These are phyloP conservation scores for Elmis aenea DNA, from an alignment of 2,888 invertebrate species.

Conservation along the genomic window DNA sequence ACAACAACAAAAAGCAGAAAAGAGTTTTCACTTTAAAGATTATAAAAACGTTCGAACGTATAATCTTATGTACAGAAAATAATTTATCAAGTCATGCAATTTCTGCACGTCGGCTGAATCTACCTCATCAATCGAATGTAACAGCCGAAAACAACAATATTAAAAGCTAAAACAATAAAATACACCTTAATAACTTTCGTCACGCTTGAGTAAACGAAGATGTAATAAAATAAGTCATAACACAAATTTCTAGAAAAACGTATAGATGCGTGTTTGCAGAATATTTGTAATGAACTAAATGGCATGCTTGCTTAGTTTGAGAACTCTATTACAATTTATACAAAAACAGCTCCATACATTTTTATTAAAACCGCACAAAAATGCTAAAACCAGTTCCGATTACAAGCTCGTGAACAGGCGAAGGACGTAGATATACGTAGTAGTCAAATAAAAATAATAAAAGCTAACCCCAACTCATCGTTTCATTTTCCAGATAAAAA, in stretches of 20 bases:
- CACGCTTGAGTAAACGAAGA: background rate
- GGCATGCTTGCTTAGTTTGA: constrained; percentile 17
- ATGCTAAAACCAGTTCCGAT: background rate
- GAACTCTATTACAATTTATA: constrained; percentile 21
- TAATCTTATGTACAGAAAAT: too few species aligned
- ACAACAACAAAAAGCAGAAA: too few species aligned
- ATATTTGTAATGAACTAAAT: constrained; percentile 12
- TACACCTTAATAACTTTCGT: background rate
- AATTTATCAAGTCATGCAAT: too few species aligned
- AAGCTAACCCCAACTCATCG: constrained; percentile 17
- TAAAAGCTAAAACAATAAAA: background rate
- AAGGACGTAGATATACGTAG: constrained; percentile 2
- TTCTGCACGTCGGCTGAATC: too few species aligned
- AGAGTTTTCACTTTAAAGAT: too few species aligned
- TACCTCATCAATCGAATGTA: too few species aligned
- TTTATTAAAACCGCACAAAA: background rate
- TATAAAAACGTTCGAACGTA: too few species aligned
- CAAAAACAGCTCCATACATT: background rate
- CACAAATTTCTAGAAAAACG: constrained; percentile 12
- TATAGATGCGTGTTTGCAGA: constrained; percentile 12
- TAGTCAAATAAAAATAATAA: constrained; percentile 10
- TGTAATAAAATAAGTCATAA: background rate
- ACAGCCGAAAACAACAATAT: too few species aligned
- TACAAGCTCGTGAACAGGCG: background rate
- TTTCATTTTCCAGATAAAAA: constrained; percentile 29